Evolutionary conservation across 2,113 vertebrate species (phyloP), one percentile per base, ranked within the genome.

Genomic region (Megaceryle maxima): DNA sequence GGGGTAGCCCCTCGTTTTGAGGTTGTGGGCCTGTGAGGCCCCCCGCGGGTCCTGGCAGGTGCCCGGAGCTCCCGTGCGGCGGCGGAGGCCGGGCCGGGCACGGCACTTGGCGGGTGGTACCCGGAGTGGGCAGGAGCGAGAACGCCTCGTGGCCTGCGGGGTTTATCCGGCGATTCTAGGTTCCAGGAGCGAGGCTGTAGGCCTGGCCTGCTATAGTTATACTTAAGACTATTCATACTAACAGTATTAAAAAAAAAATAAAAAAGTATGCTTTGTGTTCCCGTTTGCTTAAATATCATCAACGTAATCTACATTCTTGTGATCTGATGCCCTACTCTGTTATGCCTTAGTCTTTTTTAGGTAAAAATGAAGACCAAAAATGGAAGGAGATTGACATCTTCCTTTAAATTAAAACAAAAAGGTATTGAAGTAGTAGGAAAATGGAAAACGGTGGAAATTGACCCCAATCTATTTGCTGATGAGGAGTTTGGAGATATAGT

Each of bases 391-490:
- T 87, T 96, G 31, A 64, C 86, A 20, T 64, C 73, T 29, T 25
- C 31, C 19, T 97, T 83, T 81, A 97, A 92, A 64, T 31, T 72
- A 10, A 98, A 98, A 68, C 96, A 85, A 16, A 98, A 97, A 86
- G 98, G 98, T n/a, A 98, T 99, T 80, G 89, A 98, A 72, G 96
- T 99, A 39, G 97, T 97, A 59, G 99, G 99, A 10, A 88, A 98
- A 57, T 99, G 99, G 99, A 99, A 99, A 95, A 95, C 98, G 1
- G 89, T 99, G 13, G 79, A 98, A 16, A 96, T 99, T 2, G 99
- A 99, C 79, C 99, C 99, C 9, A 98, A 96, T 74, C 22, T 99
- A 1, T 99, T 99, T 83, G 98, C 98, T 16, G 98, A 99, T n/a
- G 98, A 99, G 67, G 98, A 98, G 24, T 94, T 99, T 94, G 97